Conservation (phyloP, 2,113 vertebrate species). For the Colaptes auratus region DNA sequence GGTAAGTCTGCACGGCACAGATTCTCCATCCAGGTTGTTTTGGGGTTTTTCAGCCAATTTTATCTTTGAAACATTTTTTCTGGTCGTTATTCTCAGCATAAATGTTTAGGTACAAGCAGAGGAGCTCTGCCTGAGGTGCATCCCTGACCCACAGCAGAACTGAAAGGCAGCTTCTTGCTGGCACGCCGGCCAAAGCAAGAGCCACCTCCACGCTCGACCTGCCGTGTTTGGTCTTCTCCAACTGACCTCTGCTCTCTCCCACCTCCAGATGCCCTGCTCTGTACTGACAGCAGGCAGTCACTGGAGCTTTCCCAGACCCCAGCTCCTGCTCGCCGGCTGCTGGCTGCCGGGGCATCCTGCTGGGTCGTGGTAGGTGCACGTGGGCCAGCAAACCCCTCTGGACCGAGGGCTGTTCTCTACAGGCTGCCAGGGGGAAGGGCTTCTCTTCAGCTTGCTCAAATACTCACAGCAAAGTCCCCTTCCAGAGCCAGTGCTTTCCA, state of each 20-base stretch:
- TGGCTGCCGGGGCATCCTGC: rapidly evolving
- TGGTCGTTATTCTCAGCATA: background rate
- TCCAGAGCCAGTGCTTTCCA: background rate
- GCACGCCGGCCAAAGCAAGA: background rate
- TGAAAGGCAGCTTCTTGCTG: background rate
- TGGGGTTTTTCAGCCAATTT: background rate
- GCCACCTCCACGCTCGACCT: background rate
- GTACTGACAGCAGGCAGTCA: rapidly evolving
- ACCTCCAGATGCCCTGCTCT: background rate
- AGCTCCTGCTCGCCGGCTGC: background rate
- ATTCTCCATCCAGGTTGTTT: background rate
- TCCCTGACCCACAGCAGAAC: background rate
- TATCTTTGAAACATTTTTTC: background rate
- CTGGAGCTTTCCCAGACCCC: background rate
- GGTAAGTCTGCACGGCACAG: background rate
- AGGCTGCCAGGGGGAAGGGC: background rate
- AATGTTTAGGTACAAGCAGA: background rate
- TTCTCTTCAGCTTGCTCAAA: background rate
- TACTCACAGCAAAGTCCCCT: background rate
- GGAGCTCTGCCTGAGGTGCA: rapidly evolving
- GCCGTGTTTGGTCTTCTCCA: rapidly evolving
- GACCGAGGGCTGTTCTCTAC: background rate
- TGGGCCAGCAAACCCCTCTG: background rate
- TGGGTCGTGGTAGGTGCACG: rapidly evolving
- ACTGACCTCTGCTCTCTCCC: background rate